Evolutionary conservation across 2,888 invertebrate genomes (phyloP).

Genomic region (Rhorus exstirpatorius): DNA sequence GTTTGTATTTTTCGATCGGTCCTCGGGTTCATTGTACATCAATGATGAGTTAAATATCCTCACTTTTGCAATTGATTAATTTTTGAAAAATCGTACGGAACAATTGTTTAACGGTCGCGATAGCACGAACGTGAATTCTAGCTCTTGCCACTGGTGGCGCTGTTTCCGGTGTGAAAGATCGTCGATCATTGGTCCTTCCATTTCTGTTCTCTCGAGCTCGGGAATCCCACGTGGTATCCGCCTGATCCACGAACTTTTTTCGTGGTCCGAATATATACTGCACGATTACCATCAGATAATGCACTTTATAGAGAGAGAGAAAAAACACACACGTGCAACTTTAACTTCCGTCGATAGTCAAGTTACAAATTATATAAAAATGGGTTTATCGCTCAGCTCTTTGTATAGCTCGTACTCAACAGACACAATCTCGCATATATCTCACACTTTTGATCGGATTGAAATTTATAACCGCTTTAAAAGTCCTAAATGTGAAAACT

Average conservation of each 20-base stretch:
- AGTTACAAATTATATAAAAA: background rate
- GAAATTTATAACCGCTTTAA: no score
- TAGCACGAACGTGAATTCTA: constrained; percentile 40
- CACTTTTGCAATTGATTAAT: constrained; percentile 71
- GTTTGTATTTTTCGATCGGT: background rate
- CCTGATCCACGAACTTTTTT: constrained; percentile 26
- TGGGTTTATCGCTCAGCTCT: no score
- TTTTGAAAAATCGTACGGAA: constrained; percentile 48
- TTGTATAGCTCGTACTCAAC: no score
- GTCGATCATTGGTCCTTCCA: constrained; percentile 47
- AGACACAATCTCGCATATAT: no score
- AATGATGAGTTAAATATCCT: background rate
- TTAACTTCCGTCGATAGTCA: constrained; percentile 1
- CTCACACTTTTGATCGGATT: no score
- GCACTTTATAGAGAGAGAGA: constrained; percentile 80
- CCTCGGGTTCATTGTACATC: background rate
- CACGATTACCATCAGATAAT: constrained; percentile 80
- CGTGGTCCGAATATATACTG: constrained; percentile 74
- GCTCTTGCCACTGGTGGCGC: constrained; percentile 8
- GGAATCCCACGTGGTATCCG: background rate
- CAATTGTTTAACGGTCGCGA: constrained; percentile 39
- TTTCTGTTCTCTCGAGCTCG: constrained; percentile 56
- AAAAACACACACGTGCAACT: constrained; percentile 21
- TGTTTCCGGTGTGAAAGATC: constrained; percentile 58
- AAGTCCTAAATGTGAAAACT: no score